Evolutionary conservation across 2,888 invertebrate genomes (phyloP).

Genomic region (Chromoteleia sp.): DNA sequence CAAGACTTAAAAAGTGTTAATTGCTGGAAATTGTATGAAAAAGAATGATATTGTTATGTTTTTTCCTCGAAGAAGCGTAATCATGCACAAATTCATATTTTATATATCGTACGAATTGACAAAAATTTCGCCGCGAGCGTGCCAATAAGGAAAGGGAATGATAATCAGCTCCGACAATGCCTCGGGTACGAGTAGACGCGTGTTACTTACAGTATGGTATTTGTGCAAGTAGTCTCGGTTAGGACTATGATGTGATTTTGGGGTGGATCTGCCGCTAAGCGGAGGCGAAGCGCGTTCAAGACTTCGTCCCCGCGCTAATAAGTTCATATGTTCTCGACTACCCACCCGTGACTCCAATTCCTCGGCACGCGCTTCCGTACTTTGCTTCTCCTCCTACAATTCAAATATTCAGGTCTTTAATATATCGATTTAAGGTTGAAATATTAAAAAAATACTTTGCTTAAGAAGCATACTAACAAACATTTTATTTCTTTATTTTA

Average conservation of each 20-base stretch:
- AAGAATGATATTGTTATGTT: background rate
- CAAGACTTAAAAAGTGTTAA: background rate
- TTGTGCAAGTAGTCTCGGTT: conserved; percentile 95
- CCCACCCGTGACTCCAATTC: conserved; percentile 98
- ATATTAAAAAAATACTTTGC: no score
- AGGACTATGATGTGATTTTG: conserved; percentile 91
- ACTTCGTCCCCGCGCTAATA: conserved; percentile 90
- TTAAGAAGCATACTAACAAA: no score
- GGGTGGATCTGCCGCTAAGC: conserved; percentile 95
- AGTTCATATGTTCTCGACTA: conserved; percentile 97
- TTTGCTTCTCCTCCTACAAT: conserved; percentile 97
- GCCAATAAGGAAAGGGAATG: conserved; percentile 7
- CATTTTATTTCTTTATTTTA: no score
- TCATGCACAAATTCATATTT: conserved; percentile 44
- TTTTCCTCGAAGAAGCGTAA: conserved; percentile 32
- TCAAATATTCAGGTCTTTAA: conserved; percentile 79
- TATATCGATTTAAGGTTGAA: background rate
- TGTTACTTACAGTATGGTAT: conserved; percentile 95
- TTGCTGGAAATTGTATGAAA: background rate
- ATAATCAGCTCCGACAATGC: conserved; percentile 64
- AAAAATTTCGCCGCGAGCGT: conserved; percentile 34
- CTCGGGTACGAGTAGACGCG: conserved; percentile 40
- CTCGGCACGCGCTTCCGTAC: conserved; percentile 98
- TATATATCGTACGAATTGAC: background rate
- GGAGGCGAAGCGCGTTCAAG: conserved; percentile 91